These are phyloP conservation scores for Tragulus kanchil DNA, from an alignment of 2,113 vertebrate genomes.

Conservation along the genomic window DNA sequence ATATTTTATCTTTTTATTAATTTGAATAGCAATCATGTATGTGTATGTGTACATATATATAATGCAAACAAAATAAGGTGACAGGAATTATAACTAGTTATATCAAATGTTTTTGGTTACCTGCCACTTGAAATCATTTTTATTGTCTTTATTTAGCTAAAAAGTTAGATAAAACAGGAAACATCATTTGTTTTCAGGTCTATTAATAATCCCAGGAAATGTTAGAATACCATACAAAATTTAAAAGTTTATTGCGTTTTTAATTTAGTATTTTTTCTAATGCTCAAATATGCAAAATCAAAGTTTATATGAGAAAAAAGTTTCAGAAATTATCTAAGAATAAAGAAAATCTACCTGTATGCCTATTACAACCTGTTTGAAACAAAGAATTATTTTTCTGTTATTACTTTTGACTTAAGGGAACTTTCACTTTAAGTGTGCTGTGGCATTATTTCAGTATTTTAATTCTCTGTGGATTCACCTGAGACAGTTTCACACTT, in stretches of 20 bases:
- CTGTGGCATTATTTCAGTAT: not conserved
- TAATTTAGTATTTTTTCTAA: not conserved
- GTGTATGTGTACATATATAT: rapidly evolving
- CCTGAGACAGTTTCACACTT: not conserved
- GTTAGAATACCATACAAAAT: not conserved
- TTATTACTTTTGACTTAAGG: not conserved
- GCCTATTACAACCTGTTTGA: not conserved
- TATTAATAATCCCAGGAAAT: constrained; percentile 18
- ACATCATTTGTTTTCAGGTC: not conserved
- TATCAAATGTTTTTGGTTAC: not conserved
- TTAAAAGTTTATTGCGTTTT: constrained; percentile 21
- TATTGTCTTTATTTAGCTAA: not conserved
- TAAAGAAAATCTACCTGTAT: not conserved
- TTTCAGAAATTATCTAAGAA: not conserved
- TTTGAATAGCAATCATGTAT: not conserved
- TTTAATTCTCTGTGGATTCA: constrained; percentile 48
- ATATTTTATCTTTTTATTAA: too few species aligned
- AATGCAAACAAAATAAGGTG: not conserved
- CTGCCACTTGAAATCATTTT: not conserved
- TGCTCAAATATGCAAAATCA: not conserved
- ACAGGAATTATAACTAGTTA: not conserved
- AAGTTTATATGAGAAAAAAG: constrained; percentile 3
- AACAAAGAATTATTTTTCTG: not conserved
- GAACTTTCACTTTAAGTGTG: constrained; percentile 25
- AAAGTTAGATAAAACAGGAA: not conserved